phyloP scores from a whole-genome alignment of 2,888 invertebrate species.

The Drosophila parthenogenetica region DNA sequence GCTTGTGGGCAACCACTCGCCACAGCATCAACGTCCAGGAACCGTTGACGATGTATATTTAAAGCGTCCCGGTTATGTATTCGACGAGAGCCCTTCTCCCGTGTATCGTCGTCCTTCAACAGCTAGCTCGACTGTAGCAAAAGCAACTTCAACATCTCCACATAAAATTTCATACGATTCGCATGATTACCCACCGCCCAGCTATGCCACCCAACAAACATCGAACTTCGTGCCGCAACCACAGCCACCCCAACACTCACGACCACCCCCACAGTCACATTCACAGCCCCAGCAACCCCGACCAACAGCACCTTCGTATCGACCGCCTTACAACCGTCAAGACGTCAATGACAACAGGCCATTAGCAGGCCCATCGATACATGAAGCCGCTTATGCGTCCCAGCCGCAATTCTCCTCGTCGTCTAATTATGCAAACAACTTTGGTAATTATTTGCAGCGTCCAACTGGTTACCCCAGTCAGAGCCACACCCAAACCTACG shows the following conservation, averaged over 20 bases:
- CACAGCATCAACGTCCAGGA: conserved; percentile 37
- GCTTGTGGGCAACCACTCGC: conserved; percentile 63
- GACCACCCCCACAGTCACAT: conserved; percentile 37
- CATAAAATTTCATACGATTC: conserved; percentile 82
- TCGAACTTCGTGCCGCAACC: conserved; percentile 69
- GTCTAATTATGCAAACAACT: conserved; percentile 84
- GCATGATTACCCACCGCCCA: conserved; percentile 84
- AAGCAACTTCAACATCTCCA: conserved; percentile 36
- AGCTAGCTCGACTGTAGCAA: conserved; percentile 25
- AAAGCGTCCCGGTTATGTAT: conserved; percentile 79
- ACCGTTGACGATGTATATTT: conserved; percentile 55
- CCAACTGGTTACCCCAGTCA: conserved; percentile 54
- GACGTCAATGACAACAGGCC: conserved; percentile 65
- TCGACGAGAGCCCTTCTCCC: conserved; percentile 72
- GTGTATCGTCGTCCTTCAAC: conserved; percentile 58
- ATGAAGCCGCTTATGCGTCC: conserved; percentile 32
- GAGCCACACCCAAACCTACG: conserved; percentile 17
- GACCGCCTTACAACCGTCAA: conserved; percentile 70
- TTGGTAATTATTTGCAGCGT: conserved; percentile 83
- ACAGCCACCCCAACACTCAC: conserved; percentile 25
- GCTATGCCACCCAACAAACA: conserved; percentile 71
- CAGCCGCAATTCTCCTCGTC: conserved; percentile 48
- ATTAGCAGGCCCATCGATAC: conserved; percentile 53
- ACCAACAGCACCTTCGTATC: conserved; percentile 30
- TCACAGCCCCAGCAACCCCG: conserved; percentile 3